Evolutionary conservation across 2,888 invertebrate genomes (phyloP).

Genomic region (Philhelius pedissequus): DNA sequence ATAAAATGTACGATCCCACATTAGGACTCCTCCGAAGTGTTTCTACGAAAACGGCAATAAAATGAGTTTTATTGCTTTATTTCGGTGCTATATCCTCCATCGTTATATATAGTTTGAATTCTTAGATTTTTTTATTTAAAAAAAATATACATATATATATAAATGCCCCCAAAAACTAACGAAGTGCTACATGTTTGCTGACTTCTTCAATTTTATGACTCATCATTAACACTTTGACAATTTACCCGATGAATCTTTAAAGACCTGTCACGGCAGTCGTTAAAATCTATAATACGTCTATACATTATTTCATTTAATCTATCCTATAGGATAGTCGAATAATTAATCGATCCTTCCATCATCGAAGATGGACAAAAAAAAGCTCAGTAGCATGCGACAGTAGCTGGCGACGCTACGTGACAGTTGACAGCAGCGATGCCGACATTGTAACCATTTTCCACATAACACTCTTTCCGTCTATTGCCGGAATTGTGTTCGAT

Average conservation of each 20-base stretch:
- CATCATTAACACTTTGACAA: slow-evolving; percentile 59
- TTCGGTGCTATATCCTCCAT: slow-evolving; percentile 25
- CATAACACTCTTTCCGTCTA: background rate
- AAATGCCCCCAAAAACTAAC: slow-evolving; percentile 6
- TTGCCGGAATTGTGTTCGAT: slow-evolving; percentile 25
- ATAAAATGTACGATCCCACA: slow-evolving; percentile 25
- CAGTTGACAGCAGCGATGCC: slow-evolving; percentile 21
- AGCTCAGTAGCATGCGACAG: slow-evolving; percentile 57
- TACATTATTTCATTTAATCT: slow-evolving; percentile 22
- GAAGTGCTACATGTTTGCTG: background rate
- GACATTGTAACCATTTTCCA: background rate
- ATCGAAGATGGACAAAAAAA: background rate
- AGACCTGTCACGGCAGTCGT: slow-evolving; percentile 18
- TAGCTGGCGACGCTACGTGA: slow-evolving; percentile 10
- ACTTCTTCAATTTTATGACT: slow-evolving; percentile 36
- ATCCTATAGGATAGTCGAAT: background rate
- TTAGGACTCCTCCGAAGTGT: slow-evolving; percentile 30
- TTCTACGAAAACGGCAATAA: slow-evolving; percentile 42
- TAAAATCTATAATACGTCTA: slow-evolving; percentile 48
- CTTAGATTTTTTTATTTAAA: slow-evolving; percentile 37
- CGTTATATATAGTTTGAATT: slow-evolving; percentile 38
- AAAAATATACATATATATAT: no score
- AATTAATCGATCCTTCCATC: background rate
- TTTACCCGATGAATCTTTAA: slow-evolving; percentile 41
- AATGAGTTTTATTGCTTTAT: slow-evolving; percentile 53